phyloP scores from a whole-genome alignment of 53 echinoderm and acorn worm species.

The Mesocentrotus franciscanus region DNA sequence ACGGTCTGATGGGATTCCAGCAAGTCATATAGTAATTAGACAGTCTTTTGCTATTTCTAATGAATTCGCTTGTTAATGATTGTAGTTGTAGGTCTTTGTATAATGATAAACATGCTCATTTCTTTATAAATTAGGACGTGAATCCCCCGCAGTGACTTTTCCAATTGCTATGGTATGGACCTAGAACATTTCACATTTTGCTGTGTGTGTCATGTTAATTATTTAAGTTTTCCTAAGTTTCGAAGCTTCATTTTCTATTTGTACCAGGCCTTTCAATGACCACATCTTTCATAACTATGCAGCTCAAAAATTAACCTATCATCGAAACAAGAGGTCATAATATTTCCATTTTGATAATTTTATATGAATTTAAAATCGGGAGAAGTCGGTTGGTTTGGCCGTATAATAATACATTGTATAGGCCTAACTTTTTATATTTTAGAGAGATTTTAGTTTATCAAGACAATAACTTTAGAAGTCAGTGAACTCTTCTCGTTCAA shows the following conservation, averaged over 20 bases:
- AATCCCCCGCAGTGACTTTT: neutral
- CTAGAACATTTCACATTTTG: no score
- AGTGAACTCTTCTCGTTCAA: neutral
- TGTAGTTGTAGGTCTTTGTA: neutral
- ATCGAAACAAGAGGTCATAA: no score
- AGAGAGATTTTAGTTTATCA: neutral
- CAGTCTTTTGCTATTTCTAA: neutral
- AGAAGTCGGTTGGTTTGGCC: neutral
- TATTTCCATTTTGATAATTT: no score
- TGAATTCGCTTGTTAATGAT: neutral
- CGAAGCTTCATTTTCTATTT: no score
- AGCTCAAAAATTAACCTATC: no score
- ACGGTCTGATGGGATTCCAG: neutral
- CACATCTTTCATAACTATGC: no score
- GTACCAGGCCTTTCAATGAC: no score
- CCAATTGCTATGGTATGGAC: neutral
- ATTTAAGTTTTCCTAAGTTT: neutral
- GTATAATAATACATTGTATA: no score
- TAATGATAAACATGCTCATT: neutral
- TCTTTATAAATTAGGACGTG: neutral
- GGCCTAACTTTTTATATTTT: neutral
- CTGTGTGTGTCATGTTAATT: neutral
- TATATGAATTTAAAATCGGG: neutral
- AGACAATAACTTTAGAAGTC: neutral
- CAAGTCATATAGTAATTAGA: neutral